Conservation (phyloP, 1,140 invertebrate species). For the Tenebrio molitor region DNA sequence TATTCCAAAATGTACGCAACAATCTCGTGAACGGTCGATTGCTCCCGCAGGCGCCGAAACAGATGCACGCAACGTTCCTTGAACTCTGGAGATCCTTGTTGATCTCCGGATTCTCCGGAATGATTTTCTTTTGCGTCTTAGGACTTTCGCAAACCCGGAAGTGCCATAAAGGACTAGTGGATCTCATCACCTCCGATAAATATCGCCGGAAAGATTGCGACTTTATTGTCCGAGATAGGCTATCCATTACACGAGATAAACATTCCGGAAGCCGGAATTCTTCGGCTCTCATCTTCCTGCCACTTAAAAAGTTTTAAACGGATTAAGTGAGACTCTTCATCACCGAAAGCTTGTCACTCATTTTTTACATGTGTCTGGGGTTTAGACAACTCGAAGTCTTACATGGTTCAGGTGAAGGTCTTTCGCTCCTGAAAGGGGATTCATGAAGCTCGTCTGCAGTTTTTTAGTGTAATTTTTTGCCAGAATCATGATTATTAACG, state of each 20-base stretch:
- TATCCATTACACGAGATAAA: conserved; percentile 17
- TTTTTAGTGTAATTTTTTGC: too few species aligned
- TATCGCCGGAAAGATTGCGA: conserved; percentile 4
- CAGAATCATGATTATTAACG: too few species aligned
- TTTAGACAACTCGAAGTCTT: too few species aligned
- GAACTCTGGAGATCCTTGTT: conserved; percentile 1
- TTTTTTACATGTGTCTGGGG: too few species aligned
- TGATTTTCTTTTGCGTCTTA: conserved; percentile 19
- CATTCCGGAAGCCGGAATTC: too few species aligned
- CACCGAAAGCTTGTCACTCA: too few species aligned
- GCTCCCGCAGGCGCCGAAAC: background rate
- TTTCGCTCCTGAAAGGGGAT: too few species aligned
- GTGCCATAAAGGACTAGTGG: conserved; percentile 16
- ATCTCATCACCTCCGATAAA: conserved; percentile 17
- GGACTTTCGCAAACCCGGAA: conserved; percentile 20
- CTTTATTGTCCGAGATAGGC: conserved; percentile 12
- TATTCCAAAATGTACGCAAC: background rate
- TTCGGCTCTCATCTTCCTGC: too few species aligned
- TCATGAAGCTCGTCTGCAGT: too few species aligned
- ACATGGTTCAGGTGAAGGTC: too few species aligned
- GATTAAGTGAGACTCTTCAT: too few species aligned
- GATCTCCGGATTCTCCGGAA: conserved; percentile 18
- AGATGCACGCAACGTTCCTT: conserved; percentile 25
- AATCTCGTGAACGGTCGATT: conserved; percentile 19
- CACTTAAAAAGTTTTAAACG: too few species aligned